These are phyloP conservation scores for Microcaecilia unicolor DNA, from an alignment of 2,797 vertebrate species.

Conservation along the genomic window DNA sequence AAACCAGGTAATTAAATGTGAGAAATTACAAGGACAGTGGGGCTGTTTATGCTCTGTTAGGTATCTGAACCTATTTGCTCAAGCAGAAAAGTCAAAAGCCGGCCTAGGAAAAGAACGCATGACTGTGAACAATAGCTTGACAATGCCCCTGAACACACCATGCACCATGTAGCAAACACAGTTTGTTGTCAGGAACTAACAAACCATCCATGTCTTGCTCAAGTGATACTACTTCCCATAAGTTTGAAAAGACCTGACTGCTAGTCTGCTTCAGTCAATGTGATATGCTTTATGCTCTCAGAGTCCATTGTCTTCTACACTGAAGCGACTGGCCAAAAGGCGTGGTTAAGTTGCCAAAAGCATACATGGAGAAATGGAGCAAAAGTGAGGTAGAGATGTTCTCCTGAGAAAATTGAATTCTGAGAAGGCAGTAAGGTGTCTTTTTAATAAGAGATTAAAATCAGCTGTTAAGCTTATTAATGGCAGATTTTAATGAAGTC, in stretches of 20 bases:
- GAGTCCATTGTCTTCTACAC: slow-evolving; percentile 63
- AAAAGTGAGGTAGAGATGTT: too few relatives aligned
- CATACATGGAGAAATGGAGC: background rate
- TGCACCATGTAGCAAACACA: slow-evolving; percentile 76
- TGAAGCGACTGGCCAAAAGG: slow-evolving; percentile 38
- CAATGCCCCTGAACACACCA: slow-evolving; percentile 69
- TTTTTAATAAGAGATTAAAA: too few relatives aligned
- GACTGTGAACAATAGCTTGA: slow-evolving; percentile 68
- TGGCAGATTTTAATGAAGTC: too few relatives aligned
- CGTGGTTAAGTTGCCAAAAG: slow-evolving; percentile 19
- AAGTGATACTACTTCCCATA: slow-evolving; percentile 73
- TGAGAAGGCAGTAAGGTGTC: too few relatives aligned
- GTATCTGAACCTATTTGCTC: slow-evolving; percentile 72
- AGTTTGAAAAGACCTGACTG: slow-evolving; percentile 45
- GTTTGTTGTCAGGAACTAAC: slow-evolving; percentile 80
- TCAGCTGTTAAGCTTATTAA: too few relatives aligned
- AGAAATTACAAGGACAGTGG: slow-evolving; percentile 66
- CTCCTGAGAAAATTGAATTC: too few relatives aligned
- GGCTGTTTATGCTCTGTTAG: slow-evolving; percentile 75
- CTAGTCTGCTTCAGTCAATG: slow-evolving; percentile 55
- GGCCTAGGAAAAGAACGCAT: slow-evolving; percentile 48
- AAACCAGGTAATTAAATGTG: slow-evolving; percentile 95
- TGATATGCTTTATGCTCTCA: slow-evolving; percentile 69
- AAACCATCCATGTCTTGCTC: slow-evolving; percentile 85
- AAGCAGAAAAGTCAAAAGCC: slow-evolving; percentile 50